Evolutionary conservation across 2,888 invertebrate genomes (phyloP).

Genomic region (Cryptophagus acutangulus): DNA sequence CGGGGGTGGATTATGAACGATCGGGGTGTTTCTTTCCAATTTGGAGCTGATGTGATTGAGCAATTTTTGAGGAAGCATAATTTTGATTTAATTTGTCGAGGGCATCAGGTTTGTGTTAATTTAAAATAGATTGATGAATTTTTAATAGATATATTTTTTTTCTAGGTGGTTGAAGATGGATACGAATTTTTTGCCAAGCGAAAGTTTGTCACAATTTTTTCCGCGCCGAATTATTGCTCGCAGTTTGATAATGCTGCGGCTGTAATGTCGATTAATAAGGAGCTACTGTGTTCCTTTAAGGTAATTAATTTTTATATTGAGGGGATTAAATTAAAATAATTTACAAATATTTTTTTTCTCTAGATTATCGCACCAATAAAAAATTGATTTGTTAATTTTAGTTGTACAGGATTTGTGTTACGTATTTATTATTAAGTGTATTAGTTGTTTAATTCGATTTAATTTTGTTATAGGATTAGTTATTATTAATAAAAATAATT

Average conservation of each 20-base stretch:
- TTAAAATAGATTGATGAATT: too few relatives aligned
- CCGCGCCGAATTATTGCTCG: conserved; percentile 42
- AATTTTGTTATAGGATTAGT: too few relatives aligned
- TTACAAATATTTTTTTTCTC: too few relatives aligned
- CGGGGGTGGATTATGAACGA: conserved; percentile 37
- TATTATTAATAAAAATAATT: too few relatives aligned
- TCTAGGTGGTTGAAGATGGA: conserved; percentile 40
- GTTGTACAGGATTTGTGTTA: too few relatives aligned
- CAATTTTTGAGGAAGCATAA: conserved; percentile 37
- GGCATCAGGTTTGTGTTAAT: conserved; percentile 39
- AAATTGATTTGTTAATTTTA: too few relatives aligned
- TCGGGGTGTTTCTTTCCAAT: conserved; percentile 37
- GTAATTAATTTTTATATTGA: conserved; percentile 50
- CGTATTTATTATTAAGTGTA: too few relatives aligned
- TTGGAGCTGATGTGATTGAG: conserved; percentile 36
- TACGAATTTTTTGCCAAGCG: conserved; percentile 40
- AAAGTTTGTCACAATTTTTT: conserved; percentile 40
- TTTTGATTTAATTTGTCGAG: conserved; percentile 39
- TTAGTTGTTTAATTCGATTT: too few relatives aligned
- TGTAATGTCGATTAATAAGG: conserved; percentile 35
- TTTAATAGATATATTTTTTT: conserved; percentile 5
- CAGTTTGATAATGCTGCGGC: conserved; percentile 41
- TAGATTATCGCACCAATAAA: too few relatives aligned
- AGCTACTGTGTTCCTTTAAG: conserved; percentile 45
- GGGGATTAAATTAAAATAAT: too few relatives aligned